Conservation (phyloP, 2,113 vertebrate species). For the Ariopsis seemanni region DNA sequence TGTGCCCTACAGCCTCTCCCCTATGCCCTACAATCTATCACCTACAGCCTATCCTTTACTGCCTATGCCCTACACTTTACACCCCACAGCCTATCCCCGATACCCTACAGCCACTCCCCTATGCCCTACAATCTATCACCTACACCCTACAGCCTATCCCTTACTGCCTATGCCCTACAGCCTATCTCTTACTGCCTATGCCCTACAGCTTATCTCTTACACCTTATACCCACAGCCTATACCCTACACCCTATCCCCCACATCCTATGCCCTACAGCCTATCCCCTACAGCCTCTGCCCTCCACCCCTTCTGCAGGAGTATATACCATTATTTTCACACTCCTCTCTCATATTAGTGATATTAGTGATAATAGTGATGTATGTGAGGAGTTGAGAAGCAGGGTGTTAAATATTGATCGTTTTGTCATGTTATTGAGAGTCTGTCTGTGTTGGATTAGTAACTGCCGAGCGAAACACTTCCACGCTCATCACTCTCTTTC, state of each 20-base stretch:
- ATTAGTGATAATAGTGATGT: not conserved
- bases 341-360: not conserved
- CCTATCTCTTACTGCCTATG: not conserved
- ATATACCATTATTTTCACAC: not conserved
- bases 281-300: not conserved
- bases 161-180: not conserved
- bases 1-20: not conserved
- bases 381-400: not conserved
- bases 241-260: not conserved
- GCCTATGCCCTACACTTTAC: not conserved
- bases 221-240: not conserved
- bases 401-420: not conserved
- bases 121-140: not conserved
- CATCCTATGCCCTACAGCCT: not conserved
- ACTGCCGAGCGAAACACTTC: conserved; percentile 17
- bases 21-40: not conserved
- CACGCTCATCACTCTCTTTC: conserved; percentile 8
- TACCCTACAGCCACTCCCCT: not conserved
- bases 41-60: not conserved
- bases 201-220: not conserved
- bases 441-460: conserved; percentile 7
- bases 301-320: not conserved
- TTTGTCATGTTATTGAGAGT: not conserved
- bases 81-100: not conserved
- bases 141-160: not conserved